Percentiles rank a stretch among this genome's conserved stretches.
These are phyloP conservation scores for Cantharis flavilabris DNA, from an alignment of 2,888 invertebrate genomes.

Conservation along the genomic window DNA sequence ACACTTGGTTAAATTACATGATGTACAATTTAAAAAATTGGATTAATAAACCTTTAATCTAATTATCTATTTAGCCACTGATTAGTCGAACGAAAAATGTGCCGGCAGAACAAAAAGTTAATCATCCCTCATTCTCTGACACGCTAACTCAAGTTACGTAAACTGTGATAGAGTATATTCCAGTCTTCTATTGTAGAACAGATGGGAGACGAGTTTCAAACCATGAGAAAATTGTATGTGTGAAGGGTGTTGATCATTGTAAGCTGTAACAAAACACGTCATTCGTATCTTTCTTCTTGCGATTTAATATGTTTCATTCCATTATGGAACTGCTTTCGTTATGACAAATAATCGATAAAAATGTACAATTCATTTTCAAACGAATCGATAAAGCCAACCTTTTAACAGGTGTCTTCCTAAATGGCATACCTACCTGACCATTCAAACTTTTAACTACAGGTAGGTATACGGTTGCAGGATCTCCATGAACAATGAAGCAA, in stretches of 20 bases:
- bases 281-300: not conserved
- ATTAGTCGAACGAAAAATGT: slow-evolving; percentile 14
- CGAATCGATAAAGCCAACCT: not conserved
- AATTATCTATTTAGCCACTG: slow-evolving; percentile 19
- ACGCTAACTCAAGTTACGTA: slow-evolving; percentile 12
- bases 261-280: not conserved
- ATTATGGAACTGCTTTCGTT: not conserved
- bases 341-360: not conserved
- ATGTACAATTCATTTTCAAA: not conserved
- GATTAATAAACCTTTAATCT: slow-evolving; percentile 26
- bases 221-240: slow-evolving; percentile 28
- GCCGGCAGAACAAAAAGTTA: slow-evolving; percentile 22
- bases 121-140: slow-evolving; percentile 25
- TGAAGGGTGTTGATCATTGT: slow-evolving; percentile 24
- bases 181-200: slow-evolving; percentile 26
- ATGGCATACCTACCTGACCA: not conserved
- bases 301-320: not conserved
- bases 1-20: not conserved
- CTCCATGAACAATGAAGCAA: not conserved
- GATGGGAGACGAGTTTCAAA: slow-evolving; percentile 22
- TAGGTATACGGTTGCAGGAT: not conserved
- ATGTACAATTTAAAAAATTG: slow-evolving; percentile 5
- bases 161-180: slow-evolving; percentile 25
- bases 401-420: not conserved
- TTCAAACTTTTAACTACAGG: not conserved